Base-by-base conservation (phyloP, 2,797 vertebrate species). In the Zenarchopterus dispar region DNA sequence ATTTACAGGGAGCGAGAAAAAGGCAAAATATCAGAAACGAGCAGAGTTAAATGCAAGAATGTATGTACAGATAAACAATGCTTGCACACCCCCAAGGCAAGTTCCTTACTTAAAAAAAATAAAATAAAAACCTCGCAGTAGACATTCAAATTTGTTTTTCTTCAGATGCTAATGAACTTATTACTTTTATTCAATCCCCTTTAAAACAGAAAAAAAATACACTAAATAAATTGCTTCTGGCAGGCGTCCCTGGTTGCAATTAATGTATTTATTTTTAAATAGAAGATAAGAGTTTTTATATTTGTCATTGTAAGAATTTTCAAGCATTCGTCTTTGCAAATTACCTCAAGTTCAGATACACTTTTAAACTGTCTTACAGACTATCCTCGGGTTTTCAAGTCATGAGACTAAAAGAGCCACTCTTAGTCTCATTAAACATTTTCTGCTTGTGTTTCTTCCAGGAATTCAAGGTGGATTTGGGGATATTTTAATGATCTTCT, bases 1-100 rank as follows among this genome's bases (percentile, higher is more conserved):
- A 76, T 48, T 41, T 66, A 48, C 51, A 61, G 23, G 16, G 61
- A 62, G 58, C n/a, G 33, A 18, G 18, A 58, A 46, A 55, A 41
- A 59, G 46, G 11, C 6, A 52, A 33, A 47, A 62, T 47, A 65
- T 70, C 64, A 74, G 48, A 18, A 43, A 6, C 49, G 63, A 58
- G 44, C 9, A 58, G 39, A 58, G 39, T 70, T 61, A 46, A 60
- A 78, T 22, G 36, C 36, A 46, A 78, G 70, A 42, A 77, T 50
- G 46, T 9, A 22, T 44, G 18, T 24, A 17, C 6, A 50, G 31
- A 41, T 49, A 41, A 48, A 43, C 16, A n/a, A 28, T 8, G 33
- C 56, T 31, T 48, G 9, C 36, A 44, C 16, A 31, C 23, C 43
- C 41, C 15, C 19, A 13, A 21, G 52, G 23, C 15, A 33, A 39